Base-by-base conservation (phyloP, 2,888 invertebrate species). In the Melikaiella ostensackeni region DNA sequence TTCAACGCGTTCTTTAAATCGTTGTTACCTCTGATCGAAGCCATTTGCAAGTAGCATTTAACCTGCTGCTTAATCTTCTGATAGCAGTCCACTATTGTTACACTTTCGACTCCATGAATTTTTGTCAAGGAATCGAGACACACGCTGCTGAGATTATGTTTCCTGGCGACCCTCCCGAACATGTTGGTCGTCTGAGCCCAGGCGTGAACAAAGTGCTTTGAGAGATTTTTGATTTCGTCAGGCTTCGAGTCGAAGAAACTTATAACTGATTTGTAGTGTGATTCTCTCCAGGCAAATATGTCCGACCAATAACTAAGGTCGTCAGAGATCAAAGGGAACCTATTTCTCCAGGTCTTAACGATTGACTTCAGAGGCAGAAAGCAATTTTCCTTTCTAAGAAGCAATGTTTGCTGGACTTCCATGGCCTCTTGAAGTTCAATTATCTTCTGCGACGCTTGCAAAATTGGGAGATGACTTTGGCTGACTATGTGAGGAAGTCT, bases 301-400 rank as follows among this genome's bases (percentile, higher is more conserved):
- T 99, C 98, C 88, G 97, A 97, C 99, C 99, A 99, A 92, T 99
- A 99, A 19, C 97, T 97, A 76, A 99, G 93, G 91, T 98, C 98
- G 92, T 99, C 99, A 0, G 98, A 97, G 80, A 99, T 97, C 42
- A 98, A 98, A 0, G 99, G 99, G 86, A 99, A 92, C 1, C 99
- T 95, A 92, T 99, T 99, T 85, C 98, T 95, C 99, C 99, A 99
- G 0, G 99, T 99, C 92, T 99, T 99, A 57, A 99, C 98, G 82
- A 98, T 98, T 6, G 98, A 98, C 91, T 99, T 99, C 97, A 99
- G 91, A 98, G 98, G 66, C 98, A 92, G 0, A 97, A 97, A 42
- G 96, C 95, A 42, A 94, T 94, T 0, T 96, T 55, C 21, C 55
- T 13, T 93, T 59, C 94, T 94, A 87, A 95, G 95, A 19, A 96